phyloP scores from a whole-genome alignment of 2,797 vertebrate genomes.

The Coilia nasus region DNA sequence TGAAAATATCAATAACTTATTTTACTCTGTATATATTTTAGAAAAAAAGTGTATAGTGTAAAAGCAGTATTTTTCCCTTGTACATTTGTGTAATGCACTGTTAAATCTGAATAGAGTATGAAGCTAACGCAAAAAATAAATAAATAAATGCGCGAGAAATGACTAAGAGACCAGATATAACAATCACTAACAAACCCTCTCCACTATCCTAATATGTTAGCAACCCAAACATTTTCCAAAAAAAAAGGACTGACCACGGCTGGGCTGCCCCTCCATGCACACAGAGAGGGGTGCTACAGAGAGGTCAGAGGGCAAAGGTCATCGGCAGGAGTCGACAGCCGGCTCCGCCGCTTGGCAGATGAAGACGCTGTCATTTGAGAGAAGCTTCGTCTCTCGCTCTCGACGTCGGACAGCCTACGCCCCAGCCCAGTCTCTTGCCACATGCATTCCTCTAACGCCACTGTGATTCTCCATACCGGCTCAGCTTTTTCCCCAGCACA shows the following conservation, averaged over 20 bases:
- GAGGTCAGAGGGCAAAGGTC: slow-evolving; percentile 3
- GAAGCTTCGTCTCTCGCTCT: background rate
- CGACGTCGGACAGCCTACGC: slow-evolving; percentile 58
- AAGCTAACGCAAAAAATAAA: slow-evolving; percentile 77
- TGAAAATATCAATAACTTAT: slow-evolving; percentile 94
- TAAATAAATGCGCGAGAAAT: slow-evolving; percentile 44
- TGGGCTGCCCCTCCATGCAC: background rate
- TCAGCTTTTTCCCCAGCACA: slow-evolving; percentile 64
- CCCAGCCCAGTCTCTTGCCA: slow-evolving; percentile 80
- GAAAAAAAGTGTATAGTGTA: slow-evolving; percentile 96
- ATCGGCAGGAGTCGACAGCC: background rate
- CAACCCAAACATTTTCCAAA: slow-evolving; percentile 1
- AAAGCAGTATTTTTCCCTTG: slow-evolving; percentile 94
- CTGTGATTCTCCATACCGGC: slow-evolving; percentile 84
- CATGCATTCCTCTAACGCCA: slow-evolving; percentile 89
- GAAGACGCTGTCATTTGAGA: background rate
- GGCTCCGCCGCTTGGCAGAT: background rate
- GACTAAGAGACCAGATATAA: slow-evolving; percentile 54
- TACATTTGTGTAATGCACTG: slow-evolving; percentile 98
- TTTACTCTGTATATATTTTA: slow-evolving; percentile 99
- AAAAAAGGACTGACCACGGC: background rate
- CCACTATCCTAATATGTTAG: slow-evolving; percentile 55
- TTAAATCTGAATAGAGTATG: slow-evolving; percentile 84
- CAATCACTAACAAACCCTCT: slow-evolving; percentile 64
- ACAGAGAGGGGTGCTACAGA: background rate